phyloP scores from a whole-genome alignment of 1,140 invertebrate species.

The Prorops nasuta region DNA sequence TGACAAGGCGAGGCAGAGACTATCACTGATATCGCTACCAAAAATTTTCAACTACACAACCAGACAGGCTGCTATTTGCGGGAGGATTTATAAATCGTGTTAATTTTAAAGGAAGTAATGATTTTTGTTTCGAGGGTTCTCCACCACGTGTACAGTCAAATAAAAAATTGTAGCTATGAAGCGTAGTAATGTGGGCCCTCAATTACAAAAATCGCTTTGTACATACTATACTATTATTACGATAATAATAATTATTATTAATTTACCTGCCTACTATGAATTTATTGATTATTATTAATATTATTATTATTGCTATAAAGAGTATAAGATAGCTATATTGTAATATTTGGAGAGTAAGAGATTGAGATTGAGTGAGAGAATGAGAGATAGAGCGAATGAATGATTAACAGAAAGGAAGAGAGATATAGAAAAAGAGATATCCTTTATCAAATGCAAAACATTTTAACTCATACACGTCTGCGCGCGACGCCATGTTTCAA shows the following conservation, averaged over 20 bases:
- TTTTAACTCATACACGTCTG: not conserved
- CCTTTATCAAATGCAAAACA: not conserved
- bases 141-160: slow-evolving; percentile 43
- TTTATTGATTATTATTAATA: slow-evolving; percentile 38
- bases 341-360: slow-evolving; percentile 39
- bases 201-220: slow-evolving; percentile 30
- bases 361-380: too few relatives aligned
- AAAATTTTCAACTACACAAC: slow-evolving; percentile 39
- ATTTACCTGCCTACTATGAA: slow-evolving; percentile 52
- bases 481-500: not conserved
- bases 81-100: slow-evolving; percentile 42
- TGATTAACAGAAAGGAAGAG: not conserved
- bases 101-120: slow-evolving; percentile 34
- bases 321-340: slow-evolving; percentile 36
- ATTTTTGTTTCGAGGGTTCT: slow-evolving; percentile 39
- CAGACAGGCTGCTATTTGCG: slow-evolving; percentile 38
- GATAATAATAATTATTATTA: slow-evolving; percentile 51
- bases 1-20: too few relatives aligned
- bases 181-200: slow-evolving; percentile 19
- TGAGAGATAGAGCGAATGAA: too few relatives aligned
- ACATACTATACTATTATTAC: slow-evolving; percentile 46
- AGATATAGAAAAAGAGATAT: not conserved
- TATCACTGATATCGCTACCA: slow-evolving; percentile 38
- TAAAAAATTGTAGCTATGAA: slow-evolving; percentile 39
- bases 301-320: slow-evolving; percentile 32